Evolutionary conservation across 1,140 invertebrate species (phyloP).

Genomic region (Drosophila lini): DNA sequence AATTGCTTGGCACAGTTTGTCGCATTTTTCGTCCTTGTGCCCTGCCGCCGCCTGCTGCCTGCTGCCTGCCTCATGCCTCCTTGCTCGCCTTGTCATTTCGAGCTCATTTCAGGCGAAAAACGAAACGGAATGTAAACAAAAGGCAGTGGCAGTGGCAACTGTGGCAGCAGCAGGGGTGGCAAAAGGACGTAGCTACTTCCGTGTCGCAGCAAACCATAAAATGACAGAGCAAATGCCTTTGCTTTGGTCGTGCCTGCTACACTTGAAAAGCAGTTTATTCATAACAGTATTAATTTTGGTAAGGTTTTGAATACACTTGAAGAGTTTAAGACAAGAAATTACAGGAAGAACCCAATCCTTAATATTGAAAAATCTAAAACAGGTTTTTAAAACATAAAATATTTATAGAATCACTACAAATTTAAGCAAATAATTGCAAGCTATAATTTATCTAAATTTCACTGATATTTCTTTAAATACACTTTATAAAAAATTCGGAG

Average conservation of each 20-base stretch:
- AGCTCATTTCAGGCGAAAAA: slow-evolving; percentile 69
- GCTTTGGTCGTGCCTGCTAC: slow-evolving; percentile 23
- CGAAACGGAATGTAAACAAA: slow-evolving; percentile 75
- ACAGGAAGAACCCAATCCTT: background rate
- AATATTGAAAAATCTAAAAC: too few relatives aligned
- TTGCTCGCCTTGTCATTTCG: slow-evolving; percentile 64
- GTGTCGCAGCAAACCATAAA: slow-evolving; percentile 62
- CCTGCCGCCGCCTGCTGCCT: slow-evolving; percentile 1
- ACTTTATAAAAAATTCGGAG: too few relatives aligned
- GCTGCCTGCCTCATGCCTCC: slow-evolving; percentile 10
- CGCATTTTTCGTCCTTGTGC: slow-evolving; percentile 54
- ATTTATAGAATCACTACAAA: background rate
- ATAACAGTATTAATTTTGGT: background rate
- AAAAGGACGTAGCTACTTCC: slow-evolving; percentile 53
- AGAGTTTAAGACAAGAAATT: background rate
- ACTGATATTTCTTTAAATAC: background rate
- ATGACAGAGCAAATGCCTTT: slow-evolving; percentile 73
- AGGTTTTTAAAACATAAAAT: background rate
- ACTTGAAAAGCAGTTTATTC: slow-evolving; percentile 8
- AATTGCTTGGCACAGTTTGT: slow-evolving; percentile 79
- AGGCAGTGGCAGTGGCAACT: slow-evolving; percentile 31
- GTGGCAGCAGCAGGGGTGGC: slow-evolving; percentile 16
- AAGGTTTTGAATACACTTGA: background rate
- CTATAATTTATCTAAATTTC: background rate
- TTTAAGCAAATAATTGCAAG: background rate